phyloP scores from a whole-genome alignment of 2,888 invertebrate genomes.

The Xanthia togata region DNA sequence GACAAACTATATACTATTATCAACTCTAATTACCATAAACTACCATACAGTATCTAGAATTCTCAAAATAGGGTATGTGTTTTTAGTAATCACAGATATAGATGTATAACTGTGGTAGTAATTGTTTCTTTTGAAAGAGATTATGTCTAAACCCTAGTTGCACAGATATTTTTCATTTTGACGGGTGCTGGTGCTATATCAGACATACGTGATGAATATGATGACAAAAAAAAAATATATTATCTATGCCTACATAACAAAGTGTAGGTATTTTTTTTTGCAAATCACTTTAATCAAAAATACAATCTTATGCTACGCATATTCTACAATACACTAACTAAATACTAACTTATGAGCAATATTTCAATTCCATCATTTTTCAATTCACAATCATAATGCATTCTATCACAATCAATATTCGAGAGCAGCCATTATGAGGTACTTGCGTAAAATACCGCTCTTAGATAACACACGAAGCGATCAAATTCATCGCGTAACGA shows the following conservation, averaged over 20 bases:
- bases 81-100: too few relatives aligned
- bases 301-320: neutral
- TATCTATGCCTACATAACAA: too few relatives aligned
- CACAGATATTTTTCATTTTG: neutral
- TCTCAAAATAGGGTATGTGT: too few relatives aligned
- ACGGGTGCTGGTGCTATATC: too few relatives aligned
- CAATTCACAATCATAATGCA: conserved; percentile 12
- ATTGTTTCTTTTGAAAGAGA: neutral
- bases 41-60: neutral
- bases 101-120: too few relatives aligned
- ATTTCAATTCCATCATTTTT: neutral
- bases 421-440: conserved; percentile 44
- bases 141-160: too few relatives aligned
- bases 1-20: conserved; percentile 9
- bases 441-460: conserved; percentile 56
- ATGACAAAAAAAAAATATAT: neutral
- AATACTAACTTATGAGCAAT: neutral
- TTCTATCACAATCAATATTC: conserved; percentile 37
- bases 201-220: neutral
- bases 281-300: neutral
- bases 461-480: conserved; percentile 59
- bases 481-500: conserved; percentile 56
- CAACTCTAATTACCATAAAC: neutral
- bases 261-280: too few relatives aligned
- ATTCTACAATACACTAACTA: neutral